Base-by-base conservation (phyloP, 2,113 vertebrate genomes). In the Emydocephalus ijimae region DNA sequence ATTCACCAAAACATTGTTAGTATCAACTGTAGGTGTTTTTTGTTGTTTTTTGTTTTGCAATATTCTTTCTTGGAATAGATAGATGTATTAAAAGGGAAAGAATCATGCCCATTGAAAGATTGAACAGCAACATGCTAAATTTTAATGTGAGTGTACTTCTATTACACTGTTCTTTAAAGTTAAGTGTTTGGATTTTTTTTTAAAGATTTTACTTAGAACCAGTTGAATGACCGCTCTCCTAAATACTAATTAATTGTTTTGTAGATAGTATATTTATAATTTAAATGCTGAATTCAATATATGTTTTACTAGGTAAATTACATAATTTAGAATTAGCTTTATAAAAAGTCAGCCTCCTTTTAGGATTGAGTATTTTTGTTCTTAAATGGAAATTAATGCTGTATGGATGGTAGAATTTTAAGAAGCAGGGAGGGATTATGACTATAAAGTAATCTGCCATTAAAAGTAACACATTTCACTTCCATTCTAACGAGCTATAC, bases 121-220 rank as follows among this genome's bases (percentile, higher is more conserved):
- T 64, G 23, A 87, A 90, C 2, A 81, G 56, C 14, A 43, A 8
- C 69, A 8, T 86, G 43, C 74, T 61, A 61, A 86, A 85, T 85
- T 86, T 85, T 48, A 21, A 92, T n/a, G 18, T 43, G 45, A 26
- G 15, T 5, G 14, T 18, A 61, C n/a, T 69, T 39, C 57, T 88
- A 11, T 24, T 45, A 8, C 52, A 39, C 50, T 87, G 43, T 90
- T 90, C 39, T 0, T 92, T 23, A 2, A 2, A 24, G 69, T 91
- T 81, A 4, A 1, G 69, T 69, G 87, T 89, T 54, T 85, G 92
- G 48, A 90, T 94, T 43, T 45, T 45, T 45, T 45, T 93, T 85
- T 8, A n/a, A n/a, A 10, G 34, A 18, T 93, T 56, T 93, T 93
- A 20, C 90, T 87, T 89, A 93, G 69, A 94, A n/a, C 81, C 94